Evolutionary conservation across 2,113 vertebrate species (phyloP), one percentile per base, ranked within the genome.

Genomic region (Aspidoscelis tigris): DNA sequence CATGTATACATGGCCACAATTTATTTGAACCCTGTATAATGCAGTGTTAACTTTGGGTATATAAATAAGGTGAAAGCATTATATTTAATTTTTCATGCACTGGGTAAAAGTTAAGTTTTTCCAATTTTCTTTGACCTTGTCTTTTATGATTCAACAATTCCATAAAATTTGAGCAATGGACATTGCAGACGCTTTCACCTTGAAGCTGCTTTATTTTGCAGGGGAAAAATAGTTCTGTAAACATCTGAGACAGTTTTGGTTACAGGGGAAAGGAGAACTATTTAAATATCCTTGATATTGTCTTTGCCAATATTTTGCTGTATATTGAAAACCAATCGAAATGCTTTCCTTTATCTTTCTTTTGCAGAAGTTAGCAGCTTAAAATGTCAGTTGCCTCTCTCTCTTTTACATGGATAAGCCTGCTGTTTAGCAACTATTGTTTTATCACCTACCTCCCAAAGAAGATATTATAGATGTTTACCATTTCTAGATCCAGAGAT

Each of bases 101-200:
- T 41, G 44, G 21, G n/a, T 53, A 61, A 69, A 20, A 47, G 65
- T 16, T 33, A 82, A 50, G 53, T 21, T 50, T 18, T 21, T 64
- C 33, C 55, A 77, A 58, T 61, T 43, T 47, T 58, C 65, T 41
- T 82, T 86, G 53, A 61, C 53, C 55, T 43, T 72, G 74, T 61
- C 68, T 81, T 81, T 71, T 55, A 47, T 53, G 44, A 73, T 71
- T 77, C 66, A 75, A 58, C 50, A 76, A 71, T 72, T 82, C 66
- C 64, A 47, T 77, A 44, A n/a, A 86, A 26, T 70, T 26, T 72
- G 66, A 70, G 66, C 55, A 77, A 82, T 50, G 41, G 18, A 20
- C 33, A 41, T 76, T 61, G 66, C 53, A 70, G 41, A 70, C n/a
- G 22, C 84, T 43, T 47, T 86, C 43, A 20, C 5, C 55, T 76